These are phyloP conservation scores for Colinus virginianus DNA, from an alignment of 2,113 vertebrate species.

Conservation along the genomic window DNA sequence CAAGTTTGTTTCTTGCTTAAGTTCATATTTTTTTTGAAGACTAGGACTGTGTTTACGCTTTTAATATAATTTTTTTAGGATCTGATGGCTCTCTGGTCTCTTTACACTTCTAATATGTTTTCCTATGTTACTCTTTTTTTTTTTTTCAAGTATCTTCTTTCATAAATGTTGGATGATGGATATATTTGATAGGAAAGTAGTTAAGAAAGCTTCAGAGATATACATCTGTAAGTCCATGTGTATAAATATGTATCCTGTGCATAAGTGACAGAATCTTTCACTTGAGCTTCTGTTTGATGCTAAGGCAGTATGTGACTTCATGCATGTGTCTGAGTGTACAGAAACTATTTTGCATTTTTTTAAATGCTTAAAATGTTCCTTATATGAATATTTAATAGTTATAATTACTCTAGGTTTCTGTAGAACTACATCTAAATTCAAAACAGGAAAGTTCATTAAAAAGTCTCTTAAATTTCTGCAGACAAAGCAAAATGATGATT, in stretches of 20 bases:
- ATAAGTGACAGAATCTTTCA: neutral
- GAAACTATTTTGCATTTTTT: neutral
- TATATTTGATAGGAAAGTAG: neutral
- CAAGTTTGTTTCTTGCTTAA: neutral
- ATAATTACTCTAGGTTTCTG: neutral
- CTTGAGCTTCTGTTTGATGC: neutral
- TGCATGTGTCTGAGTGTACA: neutral
- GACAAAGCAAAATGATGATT: neutral
- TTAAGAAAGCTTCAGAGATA: neutral
- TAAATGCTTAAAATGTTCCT: neutral
- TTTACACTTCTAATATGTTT: neutral
- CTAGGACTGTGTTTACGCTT: neutral
- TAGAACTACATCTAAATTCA: neutral
- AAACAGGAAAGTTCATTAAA: neutral
- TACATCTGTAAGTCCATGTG: neutral
- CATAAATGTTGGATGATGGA: neutral
- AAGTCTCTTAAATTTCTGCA: neutral
- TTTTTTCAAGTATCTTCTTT: neutral
- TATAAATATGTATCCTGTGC: neutral
- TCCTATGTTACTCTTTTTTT: neutral
- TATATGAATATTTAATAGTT: neutral
- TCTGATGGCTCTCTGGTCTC: neutral
- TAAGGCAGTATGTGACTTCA: neutral
- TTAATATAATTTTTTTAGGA: neutral
- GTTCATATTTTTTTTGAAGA: neutral